Evolutionary conservation across 1,140 invertebrate species (phyloP).

Genomic region (Pseudomyrmex pallidus): DNA sequence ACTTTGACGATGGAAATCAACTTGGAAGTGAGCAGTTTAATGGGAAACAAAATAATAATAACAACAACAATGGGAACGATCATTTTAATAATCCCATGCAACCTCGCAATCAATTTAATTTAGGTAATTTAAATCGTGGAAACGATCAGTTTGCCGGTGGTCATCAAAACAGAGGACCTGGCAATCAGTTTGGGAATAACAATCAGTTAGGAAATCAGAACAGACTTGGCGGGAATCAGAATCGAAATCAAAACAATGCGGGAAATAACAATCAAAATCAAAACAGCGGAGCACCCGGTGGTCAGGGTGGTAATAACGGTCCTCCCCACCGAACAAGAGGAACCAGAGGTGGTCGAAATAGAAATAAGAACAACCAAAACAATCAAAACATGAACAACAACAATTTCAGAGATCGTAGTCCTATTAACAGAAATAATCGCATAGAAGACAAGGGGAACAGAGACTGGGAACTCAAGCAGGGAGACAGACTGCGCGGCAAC

Average conservation of each 20-base stretch:
- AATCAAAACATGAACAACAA: constrained; percentile 62
- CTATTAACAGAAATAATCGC: constrained; percentile 76
- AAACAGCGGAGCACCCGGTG: not conserved
- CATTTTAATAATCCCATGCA: constrained; percentile 70
- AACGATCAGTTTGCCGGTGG: constrained; percentile 72
- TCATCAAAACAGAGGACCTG: constrained; percentile 70
- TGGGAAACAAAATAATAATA: constrained; percentile 62
- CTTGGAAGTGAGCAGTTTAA: constrained; percentile 72
- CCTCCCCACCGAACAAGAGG: constrained; percentile 59
- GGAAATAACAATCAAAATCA: constrained; percentile 59
- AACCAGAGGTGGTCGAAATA: constrained; percentile 75
- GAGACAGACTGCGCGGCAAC: constrained; percentile 57
- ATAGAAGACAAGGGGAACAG: constrained; percentile 74
- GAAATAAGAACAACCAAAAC: constrained; percentile 76
- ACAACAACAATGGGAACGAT: constrained; percentile 55
- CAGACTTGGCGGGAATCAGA: constrained; percentile 68
- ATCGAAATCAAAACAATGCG: constrained; percentile 68
- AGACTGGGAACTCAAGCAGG: constrained; percentile 74
- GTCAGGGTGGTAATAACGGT: not conserved
- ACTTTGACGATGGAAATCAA: constrained; percentile 68
- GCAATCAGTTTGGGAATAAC: constrained; percentile 65
- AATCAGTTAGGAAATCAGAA: constrained; percentile 73
- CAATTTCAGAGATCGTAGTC: constrained; percentile 82
- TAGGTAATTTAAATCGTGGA: constrained; percentile 68
- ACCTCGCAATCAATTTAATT: constrained; percentile 69